A percentile compares a stretch with the other conserved stretches of the same genome.
Evolutionary conservation across 2,113 vertebrate genomes (phyloP).

Genomic region (Alexandromys fortis): DNA sequence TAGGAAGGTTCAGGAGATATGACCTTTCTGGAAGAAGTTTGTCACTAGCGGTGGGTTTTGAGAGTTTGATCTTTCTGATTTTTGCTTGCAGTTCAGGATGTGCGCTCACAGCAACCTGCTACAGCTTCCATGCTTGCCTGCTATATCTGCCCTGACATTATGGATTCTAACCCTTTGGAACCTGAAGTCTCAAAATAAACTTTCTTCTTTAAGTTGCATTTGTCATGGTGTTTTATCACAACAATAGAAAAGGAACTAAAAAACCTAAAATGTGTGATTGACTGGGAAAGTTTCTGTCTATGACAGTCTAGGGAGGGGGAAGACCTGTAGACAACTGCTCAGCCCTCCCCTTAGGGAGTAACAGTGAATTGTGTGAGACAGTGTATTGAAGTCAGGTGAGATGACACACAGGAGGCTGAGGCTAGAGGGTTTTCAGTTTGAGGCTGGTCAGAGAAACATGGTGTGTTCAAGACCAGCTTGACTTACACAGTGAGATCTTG

Average conservation of each 20-base stretch:
- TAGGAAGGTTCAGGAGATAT: not conserved
- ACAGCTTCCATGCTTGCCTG: too few species aligned
- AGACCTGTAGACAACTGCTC: not conserved
- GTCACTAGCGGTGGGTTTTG: not conserved
- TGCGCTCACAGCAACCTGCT: not conserved
- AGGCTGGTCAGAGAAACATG: not conserved
- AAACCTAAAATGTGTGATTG: slow-evolving; percentile 31
- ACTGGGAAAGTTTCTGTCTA: slow-evolving; percentile 9
- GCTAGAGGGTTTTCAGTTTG: not conserved
- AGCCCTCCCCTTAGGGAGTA: not conserved
- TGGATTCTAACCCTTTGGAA: not conserved
- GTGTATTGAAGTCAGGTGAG: not conserved
- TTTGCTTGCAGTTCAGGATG: not conserved
- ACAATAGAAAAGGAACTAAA: not conserved
- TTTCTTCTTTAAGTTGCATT: not conserved
- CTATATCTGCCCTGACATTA: not conserved
- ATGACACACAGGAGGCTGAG: not conserved
- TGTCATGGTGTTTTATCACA: too few species aligned
- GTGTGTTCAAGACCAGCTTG: not conserved
- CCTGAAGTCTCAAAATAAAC: not conserved
- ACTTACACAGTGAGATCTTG: not conserved
- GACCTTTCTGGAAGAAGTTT: not conserved
- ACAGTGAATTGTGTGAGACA: not conserved
- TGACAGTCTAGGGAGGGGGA: not conserved
- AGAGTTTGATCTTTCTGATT: not conserved